Conservation (phyloP, 2,797 vertebrate genomes). For the Carcharodon carcharias region DNA sequence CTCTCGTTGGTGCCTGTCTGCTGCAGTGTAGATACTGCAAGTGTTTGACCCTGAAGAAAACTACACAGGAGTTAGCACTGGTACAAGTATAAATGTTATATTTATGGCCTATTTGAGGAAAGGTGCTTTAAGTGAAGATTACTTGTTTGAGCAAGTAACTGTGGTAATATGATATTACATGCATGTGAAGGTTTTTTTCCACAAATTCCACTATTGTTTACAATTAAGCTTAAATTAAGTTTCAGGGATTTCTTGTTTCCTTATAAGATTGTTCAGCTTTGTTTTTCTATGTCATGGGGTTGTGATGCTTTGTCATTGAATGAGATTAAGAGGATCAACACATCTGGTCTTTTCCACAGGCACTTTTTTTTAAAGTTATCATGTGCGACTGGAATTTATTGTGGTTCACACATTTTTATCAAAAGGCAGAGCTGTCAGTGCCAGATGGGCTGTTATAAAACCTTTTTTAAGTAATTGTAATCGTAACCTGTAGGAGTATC, state of each 20-base stretch:
- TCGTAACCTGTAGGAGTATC: neutral
- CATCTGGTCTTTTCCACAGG: neutral
- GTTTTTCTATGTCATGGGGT: neutral
- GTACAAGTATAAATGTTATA: neutral
- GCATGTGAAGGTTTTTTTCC: neutral
- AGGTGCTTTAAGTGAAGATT: neutral
- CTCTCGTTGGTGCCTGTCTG: neutral
- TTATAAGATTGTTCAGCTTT: neutral
- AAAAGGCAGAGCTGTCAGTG: neutral
- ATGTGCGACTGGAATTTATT: neutral
- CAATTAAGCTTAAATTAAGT: neutral
- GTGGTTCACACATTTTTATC: slow-evolving; percentile 11
- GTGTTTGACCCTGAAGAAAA: neutral
- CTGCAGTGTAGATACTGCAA: neutral
- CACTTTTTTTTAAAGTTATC: neutral
- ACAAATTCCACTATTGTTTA: neutral
- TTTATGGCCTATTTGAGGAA: neutral
- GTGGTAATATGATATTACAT: neutral
- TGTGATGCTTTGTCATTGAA: neutral
- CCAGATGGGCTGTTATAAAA: slow-evolving; percentile 11
- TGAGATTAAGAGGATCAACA: neutral
- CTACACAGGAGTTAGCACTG: neutral
- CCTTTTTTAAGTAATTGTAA: neutral
- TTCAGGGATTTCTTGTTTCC: neutral
- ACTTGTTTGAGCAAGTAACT: neutral